Evolutionary conservation across 2,797 vertebrate genomes (phyloP), one percentile per base, ranked within the genome.

Genomic region (Microchirus variegatus): DNA sequence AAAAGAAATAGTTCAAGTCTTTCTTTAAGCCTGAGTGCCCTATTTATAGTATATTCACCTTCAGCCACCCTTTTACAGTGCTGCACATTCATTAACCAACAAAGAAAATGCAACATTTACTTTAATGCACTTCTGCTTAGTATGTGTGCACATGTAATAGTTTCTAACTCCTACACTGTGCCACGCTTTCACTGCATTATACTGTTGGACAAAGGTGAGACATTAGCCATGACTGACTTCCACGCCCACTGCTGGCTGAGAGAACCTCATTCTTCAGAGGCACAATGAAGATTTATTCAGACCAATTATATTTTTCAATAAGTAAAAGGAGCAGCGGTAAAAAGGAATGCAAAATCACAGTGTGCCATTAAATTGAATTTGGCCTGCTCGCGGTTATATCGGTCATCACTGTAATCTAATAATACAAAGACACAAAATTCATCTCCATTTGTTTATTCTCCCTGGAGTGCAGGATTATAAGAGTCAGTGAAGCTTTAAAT

Each of bases 371-470:
- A 88, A 86, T 82, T 54, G 16, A 82, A 79, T 78, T 68, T 8
- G 26, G 42, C 40, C 51, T 2, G 46, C 82, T 71, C 49, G 48
- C 50, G 37, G 62, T 81, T 77, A 87, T 81, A 80, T 63, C 15
- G 40, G 67, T 60, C 77, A 77, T 83, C 69, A 62, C 52, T 63
- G 67, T 89, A 86, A 88, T 87, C 71, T 75, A 83, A 88, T 82
- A 49, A 80, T 52, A 77, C 74, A 79, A 81, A 77, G 71, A 51
- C 62, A 61, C 16, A 60, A 64, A 79, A 85, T 89, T 75, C 37
- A 70, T 87, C 85, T 88, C 55, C 70, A 77, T 84, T 86, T 86
- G 72, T 80, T 82, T 83, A 75, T 76, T 70, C 31, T 77, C 65
- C 70, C 55, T 0, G 17, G 57, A 76, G 73, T 52, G 57, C 53